Base-by-base conservation (phyloP, 2,113 vertebrate genomes). In the Ammodramus savannarum region DNA sequence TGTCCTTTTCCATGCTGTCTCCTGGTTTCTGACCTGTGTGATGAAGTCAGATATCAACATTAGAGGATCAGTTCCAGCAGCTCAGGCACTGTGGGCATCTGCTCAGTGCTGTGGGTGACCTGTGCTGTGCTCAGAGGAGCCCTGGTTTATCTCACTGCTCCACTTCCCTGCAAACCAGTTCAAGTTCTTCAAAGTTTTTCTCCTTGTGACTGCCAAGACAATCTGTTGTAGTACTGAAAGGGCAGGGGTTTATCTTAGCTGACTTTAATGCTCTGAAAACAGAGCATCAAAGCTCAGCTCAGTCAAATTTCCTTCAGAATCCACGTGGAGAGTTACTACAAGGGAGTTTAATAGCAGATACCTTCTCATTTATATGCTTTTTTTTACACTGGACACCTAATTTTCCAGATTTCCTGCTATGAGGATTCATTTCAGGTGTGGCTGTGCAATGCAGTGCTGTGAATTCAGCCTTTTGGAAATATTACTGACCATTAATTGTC, bases 101-200 rank as follows among this genome's bases (percentile, higher is more conserved):
- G 82, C 71, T 83, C 58, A 58, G 87, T 52, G 74, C 85, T 2
- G 4, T 73, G n/a, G 44, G 48, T 82, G 87, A 82, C 36, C 48
- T 61, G 81, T 17, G 55, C 15, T 58, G 59, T 75, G 87, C 68
- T 67, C 38, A 14, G 46, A 89, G 57, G 11, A 93, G 77, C 25
- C 69, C 92, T 65, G 62, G 38, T 54, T 93, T 88, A 49, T 66
- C 85, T 73, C 66, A 38, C 8, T 16, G 82, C 55, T 90, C 94
- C 46, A 73, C 78, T 93, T 96, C 79, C 62, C 78, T 90, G 88
- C 54, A 93, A 91, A 90, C 19, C 61, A 69, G 82, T 77, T 93
- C 71, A 68, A 49, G 39, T 83, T 94, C 90, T 57, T 68, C 41
- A 34, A 91, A 87, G n/a, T 20, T 94, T 91, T 87, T 49, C 78